A percentile compares a stretch with the other conserved stretches of the same genome.
Conservation (phyloP, 1,140 invertebrate species). For the Eubasilissa regina region DNA sequence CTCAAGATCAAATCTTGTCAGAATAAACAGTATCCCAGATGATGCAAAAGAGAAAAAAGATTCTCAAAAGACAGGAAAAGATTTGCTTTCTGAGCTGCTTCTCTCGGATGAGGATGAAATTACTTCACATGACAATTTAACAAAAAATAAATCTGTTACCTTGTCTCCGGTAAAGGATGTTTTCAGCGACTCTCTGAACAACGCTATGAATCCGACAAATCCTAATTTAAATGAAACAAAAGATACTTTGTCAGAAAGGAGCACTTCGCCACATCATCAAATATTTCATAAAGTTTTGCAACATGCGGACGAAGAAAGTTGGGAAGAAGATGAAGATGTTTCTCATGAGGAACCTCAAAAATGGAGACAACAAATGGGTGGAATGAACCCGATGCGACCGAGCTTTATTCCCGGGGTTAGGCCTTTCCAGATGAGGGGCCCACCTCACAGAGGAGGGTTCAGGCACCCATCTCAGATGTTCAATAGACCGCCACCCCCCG, state of each 20-base stretch:
- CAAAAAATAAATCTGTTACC: background rate
- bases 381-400: slow-evolving; percentile 48
- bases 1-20: slow-evolving; percentile 28
- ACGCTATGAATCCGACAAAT: slow-evolving; percentile 54
- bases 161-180: slow-evolving; percentile 1
- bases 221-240: slow-evolving; percentile 37
- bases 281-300: too few species aligned
- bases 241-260: too few species aligned
- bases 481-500: background rate
- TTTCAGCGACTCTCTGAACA: slow-evolving; percentile 8
- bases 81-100: background rate
- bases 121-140: background rate
- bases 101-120: background rate
- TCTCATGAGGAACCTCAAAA: slow-evolving; percentile 11
- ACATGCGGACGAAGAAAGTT: background rate
- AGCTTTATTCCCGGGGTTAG: background rate
- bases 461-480: background rate
- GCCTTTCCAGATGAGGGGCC: background rate
- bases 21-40: slow-evolving; percentile 35
- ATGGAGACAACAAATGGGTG: slow-evolving; percentile 27
- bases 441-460: background rate
- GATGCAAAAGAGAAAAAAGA: background rate
- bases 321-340: slow-evolving; percentile 13
- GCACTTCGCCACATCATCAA: too few species aligned
- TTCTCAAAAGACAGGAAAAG: background rate